phyloP scores from a whole-genome alignment of 2,113 vertebrate species.

The Eulemur macaco region DNA sequence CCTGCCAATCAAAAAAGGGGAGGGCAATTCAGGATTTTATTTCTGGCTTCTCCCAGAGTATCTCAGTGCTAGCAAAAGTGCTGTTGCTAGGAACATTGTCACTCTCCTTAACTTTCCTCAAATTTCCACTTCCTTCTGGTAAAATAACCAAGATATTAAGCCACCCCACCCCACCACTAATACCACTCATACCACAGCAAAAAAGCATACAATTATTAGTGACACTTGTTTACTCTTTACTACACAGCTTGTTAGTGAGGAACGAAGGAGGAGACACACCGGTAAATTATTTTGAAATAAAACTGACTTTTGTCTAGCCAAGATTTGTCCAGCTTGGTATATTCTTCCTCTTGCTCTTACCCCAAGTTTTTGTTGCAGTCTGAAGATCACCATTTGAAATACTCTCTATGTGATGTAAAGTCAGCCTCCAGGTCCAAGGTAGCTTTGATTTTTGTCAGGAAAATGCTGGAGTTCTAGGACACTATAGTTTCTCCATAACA shows the following conservation, averaged over 20 bases:
- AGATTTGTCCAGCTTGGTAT: neutral
- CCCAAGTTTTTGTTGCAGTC: neutral
- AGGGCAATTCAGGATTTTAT: neutral
- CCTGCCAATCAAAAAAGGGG: neutral
- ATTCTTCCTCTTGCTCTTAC: neutral
- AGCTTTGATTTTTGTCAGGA: conserved; percentile 31
- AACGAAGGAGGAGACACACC: neutral
- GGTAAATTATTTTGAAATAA: conserved; percentile 4
- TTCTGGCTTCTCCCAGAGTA: neutral
- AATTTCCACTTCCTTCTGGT: neutral
- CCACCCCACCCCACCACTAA: neutral
- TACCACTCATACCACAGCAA: neutral
- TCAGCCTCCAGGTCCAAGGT: neutral
- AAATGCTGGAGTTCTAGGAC: neutral
- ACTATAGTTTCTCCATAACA: neutral
- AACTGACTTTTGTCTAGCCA: neutral
- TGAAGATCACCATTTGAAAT: conserved; percentile 36
- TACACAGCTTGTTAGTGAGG: neutral
- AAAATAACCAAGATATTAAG: neutral
- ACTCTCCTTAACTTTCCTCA: neutral
- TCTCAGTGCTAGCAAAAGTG: neutral
- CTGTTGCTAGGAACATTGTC: neutral
- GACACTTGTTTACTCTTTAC: neutral
- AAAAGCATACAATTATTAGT: neutral
- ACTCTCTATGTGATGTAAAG: neutral